Conservation (phyloP, 2,888 invertebrate species). For the Oligia fasciuncula region DNA sequence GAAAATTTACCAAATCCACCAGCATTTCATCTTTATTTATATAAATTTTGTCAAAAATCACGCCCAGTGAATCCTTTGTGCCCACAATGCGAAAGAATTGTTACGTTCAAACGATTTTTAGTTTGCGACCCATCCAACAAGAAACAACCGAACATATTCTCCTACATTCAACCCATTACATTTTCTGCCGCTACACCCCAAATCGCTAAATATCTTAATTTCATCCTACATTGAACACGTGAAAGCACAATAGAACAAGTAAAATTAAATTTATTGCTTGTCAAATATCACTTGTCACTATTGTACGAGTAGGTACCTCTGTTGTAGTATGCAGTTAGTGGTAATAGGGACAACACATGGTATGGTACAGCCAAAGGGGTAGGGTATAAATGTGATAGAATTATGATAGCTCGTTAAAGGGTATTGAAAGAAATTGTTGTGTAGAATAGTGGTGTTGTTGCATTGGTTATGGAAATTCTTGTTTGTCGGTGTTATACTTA, state of each 20-base stretch:
- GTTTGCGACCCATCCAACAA: neutral
- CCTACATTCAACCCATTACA: slow-evolving; percentile 48
- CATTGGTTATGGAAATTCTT: neutral
- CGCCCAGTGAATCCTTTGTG: neutral
- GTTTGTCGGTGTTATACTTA: neutral
- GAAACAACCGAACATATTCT: slow-evolving; percentile 25
- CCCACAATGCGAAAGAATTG: neutral
- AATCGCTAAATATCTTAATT: slow-evolving; percentile 79
- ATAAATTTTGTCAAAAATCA: neutral
- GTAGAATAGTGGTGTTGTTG: slow-evolving; percentile 13
- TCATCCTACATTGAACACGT: slow-evolving; percentile 82
- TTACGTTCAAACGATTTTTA: neutral
- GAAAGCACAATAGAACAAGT: slow-evolving; percentile 78
- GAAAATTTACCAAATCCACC: neutral
- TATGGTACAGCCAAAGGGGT: slow-evolving; percentile 81
- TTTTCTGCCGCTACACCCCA: slow-evolving; percentile 68
- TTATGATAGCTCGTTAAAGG: slow-evolving; percentile 75
- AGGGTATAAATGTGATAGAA: slow-evolving; percentile 71
- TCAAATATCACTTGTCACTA: slow-evolving; percentile 86
- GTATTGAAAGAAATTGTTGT: slow-evolving; percentile 68
- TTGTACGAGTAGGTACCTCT: slow-evolving; percentile 68
- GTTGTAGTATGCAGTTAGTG: slow-evolving; percentile 76
- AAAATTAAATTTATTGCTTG: slow-evolving; percentile 88
- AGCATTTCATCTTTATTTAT: too few species aligned
- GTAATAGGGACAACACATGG: slow-evolving; percentile 88